Evolutionary conservation across 2,888 invertebrate species (phyloP), one percentile per base, ranked within the genome.

Genomic region (Himalopsyche anomala): DNA sequence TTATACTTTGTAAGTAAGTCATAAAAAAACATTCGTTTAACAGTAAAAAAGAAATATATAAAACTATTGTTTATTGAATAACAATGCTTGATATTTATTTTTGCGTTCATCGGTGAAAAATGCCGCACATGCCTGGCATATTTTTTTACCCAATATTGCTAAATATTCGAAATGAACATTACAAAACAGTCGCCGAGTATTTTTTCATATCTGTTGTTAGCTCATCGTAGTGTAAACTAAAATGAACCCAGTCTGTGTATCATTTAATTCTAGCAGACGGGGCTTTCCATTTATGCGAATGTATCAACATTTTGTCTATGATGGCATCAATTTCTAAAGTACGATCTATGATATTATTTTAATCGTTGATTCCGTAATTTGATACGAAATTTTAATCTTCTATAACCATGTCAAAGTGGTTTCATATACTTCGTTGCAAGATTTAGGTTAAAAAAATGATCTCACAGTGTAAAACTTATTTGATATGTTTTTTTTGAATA

Each of bases 191-290:
- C 38, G 74, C 15, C 1, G 36, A 38, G 69, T 62, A 74, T 2
- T 74, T 74, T 74, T 74, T 8, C 74, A 38, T 74, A 74, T 74
- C 74, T 74, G 74, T 74, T 74, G 74, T 38, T 6, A 74, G 74
- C 36, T 28, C 74, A 74, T 74, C 74, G 74, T 74, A 74, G 74
- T 74, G 74, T 74, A 74, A 74, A 74, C 74, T 74, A 15, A 74
- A 74, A 74, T 74, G 74, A 15, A 74, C 74, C 36, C 38, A 12
- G 74, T 28, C 36, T 69, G 69, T 28, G 69, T 36, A 74, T 74
- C 74, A 74, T 74, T 74, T 74, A 36, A 28, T 38, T 38, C 74
- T 74, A 74, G 19, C 74, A 74, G 74, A 74, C 74, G 36, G 74
- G 11, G 36, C 74, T 74, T 36, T 28, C 36, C 36, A 36, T 12